Base-by-base conservation (phyloP, 2,797 vertebrate species). In the Macropodus opercularis region DNA sequence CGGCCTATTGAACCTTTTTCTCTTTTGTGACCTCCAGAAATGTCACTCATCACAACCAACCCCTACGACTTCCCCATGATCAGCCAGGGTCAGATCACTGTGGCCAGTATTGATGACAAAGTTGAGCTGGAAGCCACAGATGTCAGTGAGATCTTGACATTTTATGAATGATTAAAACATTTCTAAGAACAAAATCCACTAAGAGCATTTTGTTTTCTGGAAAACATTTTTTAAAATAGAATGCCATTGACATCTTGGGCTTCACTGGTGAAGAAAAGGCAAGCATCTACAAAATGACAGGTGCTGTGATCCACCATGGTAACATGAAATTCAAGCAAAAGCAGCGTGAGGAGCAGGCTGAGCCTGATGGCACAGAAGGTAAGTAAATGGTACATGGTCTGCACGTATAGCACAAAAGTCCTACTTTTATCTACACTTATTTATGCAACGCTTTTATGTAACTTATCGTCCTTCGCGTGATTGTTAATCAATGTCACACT, bases 251-350 rank as follows among this genome's bases (percentile, higher is more conserved):
- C 2, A 95, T 95, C 69, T 80, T 96, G 81, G 94, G 94, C 21
- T 96, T 95, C 85, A 88, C 1, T 27, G 0, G 10, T 71, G 94
- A 95, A 34, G 94, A 95, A 62, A 94, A 91, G 62, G 51, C 81
- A 4, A 85, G 90, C 70, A 95, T 95, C 73, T 96, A 94, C 79
- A 95, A 95, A 69, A 76, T 94, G 73, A 94, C 93, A 0, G 94
- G 94, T 43, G 93, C 92, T 24, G 93, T 95, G 29, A 89, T 95
- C 72, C 94, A 95, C 69, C 93, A 95, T 0, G 94, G 94, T 3
- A 95, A 93, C 88, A 61, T 95, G 88, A 95, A 94, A 80, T 95
- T 95, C 86, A 95, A 95, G 79, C 94, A 95, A 64, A 95, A 95
- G 24, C 94, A 95, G 5, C 91, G 94, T 15, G 94, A 95, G 79